Conservation (phyloP, 2,113 vertebrate genomes). For the Psittacara wagleri region DNA sequence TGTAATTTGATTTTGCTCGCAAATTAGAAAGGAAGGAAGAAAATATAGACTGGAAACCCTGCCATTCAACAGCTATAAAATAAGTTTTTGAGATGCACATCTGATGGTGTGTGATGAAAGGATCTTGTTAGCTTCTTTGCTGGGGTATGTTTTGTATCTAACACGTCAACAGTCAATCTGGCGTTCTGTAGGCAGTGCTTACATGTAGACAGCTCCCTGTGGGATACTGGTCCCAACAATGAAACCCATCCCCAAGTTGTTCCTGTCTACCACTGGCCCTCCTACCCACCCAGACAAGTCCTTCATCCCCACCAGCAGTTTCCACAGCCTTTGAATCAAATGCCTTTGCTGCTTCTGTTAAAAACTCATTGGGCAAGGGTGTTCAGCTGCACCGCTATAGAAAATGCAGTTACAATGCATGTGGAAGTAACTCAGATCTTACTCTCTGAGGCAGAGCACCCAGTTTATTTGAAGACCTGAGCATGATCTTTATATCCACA, state of each 20-base stretch:
- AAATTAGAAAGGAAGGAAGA: not conserved
- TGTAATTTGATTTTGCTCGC: not conserved
- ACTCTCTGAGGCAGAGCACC: not conserved
- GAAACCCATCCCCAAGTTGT: not conserved
- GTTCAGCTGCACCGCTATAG: not conserved
- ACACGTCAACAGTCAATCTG: not conserved
- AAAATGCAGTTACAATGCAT: not conserved
- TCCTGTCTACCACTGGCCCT: not conserved
- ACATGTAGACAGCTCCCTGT: rapidly evolving
- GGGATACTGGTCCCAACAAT: not conserved
- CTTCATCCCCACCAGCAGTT: not conserved
- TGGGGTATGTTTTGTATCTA: not conserved
- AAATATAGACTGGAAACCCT: not conserved
- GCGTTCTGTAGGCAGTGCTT: not conserved
- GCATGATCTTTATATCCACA: not conserved
- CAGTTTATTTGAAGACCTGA: not conserved
- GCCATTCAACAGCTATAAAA: not conserved
- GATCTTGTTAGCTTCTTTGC: not conserved
- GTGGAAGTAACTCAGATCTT: not conserved
- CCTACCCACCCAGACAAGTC: not conserved
- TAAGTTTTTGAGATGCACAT: not conserved
- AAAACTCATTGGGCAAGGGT: not conserved
- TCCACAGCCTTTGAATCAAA: not conserved
- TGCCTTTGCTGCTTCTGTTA: not conserved
- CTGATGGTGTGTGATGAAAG: not conserved